Evolutionary conservation across 2,113 vertebrate species (phyloP), one percentile per base, ranked within the genome.

Genomic region (Chiloscyllium plagiosum): DNA sequence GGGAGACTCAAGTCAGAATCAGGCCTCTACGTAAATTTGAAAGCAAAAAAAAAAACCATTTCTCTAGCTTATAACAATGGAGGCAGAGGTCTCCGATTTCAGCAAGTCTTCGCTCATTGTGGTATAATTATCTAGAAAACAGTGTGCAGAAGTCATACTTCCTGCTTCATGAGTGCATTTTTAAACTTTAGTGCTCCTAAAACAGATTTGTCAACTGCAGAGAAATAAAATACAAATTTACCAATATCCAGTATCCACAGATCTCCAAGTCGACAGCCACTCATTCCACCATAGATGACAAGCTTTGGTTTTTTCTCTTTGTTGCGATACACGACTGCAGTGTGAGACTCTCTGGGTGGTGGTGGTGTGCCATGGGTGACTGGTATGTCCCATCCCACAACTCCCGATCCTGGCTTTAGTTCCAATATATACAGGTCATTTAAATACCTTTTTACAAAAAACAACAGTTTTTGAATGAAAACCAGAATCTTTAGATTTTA

Each of bases 251-350:
- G 90, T 26, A 92, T 94, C 96, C 96, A 96, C 70, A 96, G 90
- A 72, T 96, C 96, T 72, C 96, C 96, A 65, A 96, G 96, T 50
- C 96, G 90, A n/a, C 96, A 96, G 86, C 96, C 96, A 80, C 96
- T 96, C 96, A 96, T 96, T n/a, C 96, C 96, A 92, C 96, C 96
- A 42, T 96, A 96, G 96, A 96, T 96, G 86, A 96, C 90, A 12
- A 96, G 96, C 52, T 92, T 96, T 47, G 90, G 90, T 47, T 94
- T 87, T 33, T 37, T 90, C 2, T 93, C 85, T 15, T 89, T 85
- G 24, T 65, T 66, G 95, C 80, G 78, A 87, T 93, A 94, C 56
- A 96, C 87, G 52, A 96, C 96, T 4, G 96, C 96, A 20, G 96
- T 96, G 96, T 96, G 96, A 24, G 96, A 96, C 52, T 96, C 96